These are phyloP conservation scores for Phengaris arion DNA, from an alignment of 2,888 invertebrate species.

Conservation along the genomic window DNA sequence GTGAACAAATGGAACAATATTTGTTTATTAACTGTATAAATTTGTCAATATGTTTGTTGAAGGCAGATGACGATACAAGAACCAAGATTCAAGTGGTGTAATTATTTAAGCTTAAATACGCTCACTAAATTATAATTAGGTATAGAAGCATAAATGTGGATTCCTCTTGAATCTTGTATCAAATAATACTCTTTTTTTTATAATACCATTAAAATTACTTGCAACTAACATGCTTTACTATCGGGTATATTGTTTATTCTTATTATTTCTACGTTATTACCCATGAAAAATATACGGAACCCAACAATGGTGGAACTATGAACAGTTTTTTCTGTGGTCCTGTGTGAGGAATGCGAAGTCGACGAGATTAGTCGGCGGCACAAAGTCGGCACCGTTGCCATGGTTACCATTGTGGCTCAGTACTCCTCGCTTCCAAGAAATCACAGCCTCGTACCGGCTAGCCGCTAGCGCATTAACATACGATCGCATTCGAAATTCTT, in stretches of 20 bases:
- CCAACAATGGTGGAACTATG: constrained; percentile 27
- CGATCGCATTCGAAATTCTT: background rate
- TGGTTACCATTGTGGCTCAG: constrained; percentile 40
- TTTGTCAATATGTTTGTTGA: background rate
- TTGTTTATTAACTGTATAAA: background rate
- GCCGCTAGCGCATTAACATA: constrained; percentile 25
- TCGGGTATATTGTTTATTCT: background rate
- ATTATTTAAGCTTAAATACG: background rate
- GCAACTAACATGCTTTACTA: background rate
- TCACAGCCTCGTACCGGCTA: constrained; percentile 25
- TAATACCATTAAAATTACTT: background rate
- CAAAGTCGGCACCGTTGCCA: constrained; percentile 37
- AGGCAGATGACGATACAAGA: background rate
- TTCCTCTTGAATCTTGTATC: background rate
- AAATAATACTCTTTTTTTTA: background rate
- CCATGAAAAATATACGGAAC: constrained; percentile 44
- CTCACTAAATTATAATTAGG: background rate
- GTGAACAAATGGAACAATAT: constrained; percentile 11
- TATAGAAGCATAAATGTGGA: background rate
- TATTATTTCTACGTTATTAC: background rate
- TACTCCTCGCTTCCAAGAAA: constrained; percentile 32
- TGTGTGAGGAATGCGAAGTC: constrained; percentile 73
- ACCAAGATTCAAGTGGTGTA: background rate
- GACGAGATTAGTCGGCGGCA: constrained; percentile 59
- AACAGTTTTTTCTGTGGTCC: constrained; percentile 49